Evolutionary conservation across 2,113 vertebrate species (phyloP).

Genomic region (Myodes glareolus): DNA sequence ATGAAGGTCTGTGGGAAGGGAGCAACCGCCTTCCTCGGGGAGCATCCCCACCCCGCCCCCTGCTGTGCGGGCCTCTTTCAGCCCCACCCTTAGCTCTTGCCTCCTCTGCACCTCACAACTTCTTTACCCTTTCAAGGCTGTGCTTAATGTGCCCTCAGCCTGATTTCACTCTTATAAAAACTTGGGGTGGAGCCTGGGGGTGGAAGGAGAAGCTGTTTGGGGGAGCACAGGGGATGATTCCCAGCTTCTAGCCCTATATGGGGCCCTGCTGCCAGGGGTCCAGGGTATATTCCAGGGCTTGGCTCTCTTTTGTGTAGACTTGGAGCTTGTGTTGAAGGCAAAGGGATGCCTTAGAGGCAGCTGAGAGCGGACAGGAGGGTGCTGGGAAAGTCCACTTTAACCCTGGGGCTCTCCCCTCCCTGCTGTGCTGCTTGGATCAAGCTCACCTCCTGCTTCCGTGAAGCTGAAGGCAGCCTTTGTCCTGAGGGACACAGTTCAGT

Average conservation of each 20-base stretch:
- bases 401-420: not conserved
- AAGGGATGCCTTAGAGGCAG: not conserved
- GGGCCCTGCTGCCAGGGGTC: not conserved
- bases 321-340: not conserved
- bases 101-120: not conserved
- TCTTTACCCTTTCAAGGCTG: conserved; percentile 39
- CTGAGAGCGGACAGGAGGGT: no score
- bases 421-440: not conserved
- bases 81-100: not conserved
- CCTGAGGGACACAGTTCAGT: not conserved
- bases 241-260: not conserved
- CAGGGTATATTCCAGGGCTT: not conserved
- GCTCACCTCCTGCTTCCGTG: not conserved
- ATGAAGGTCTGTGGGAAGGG: not conserved
- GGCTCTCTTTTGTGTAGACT: not conserved
- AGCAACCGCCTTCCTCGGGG: not conserved
- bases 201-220: not conserved
- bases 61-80: not conserved
- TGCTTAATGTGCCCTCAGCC: conserved; percentile 50
- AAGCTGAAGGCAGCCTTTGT: not conserved
- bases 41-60: not conserved
- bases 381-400: not conserved
- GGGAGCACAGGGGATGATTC: not conserved
- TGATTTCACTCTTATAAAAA: conserved; percentile 63
- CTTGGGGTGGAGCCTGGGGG: conserved; percentile 38